Evolutionary conservation across 2,888 invertebrate genomes (phyloP).

Genomic region (Phytoseiulus persimilis): DNA sequence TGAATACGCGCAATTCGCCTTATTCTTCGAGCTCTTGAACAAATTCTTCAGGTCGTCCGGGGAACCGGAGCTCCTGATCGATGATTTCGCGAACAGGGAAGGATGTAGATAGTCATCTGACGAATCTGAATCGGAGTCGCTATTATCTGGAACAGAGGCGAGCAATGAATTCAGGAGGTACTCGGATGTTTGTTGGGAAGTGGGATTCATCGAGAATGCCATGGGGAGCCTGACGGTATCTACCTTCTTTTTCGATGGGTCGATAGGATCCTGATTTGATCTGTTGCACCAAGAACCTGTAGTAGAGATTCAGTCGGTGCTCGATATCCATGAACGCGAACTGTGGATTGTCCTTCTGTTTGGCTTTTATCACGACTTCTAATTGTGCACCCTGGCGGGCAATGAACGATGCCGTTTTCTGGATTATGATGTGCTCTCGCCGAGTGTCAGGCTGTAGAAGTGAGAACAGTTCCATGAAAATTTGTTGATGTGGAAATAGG

Average conservation of each 20-base stretch:
- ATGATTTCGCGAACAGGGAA: constrained; percentile 7
- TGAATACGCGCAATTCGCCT: constrained; percentile 69
- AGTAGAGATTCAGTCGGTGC: constrained; percentile 74
- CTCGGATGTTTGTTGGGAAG: constrained; percentile 35
- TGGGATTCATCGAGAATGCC: too few relatives aligned
- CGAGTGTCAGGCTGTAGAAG: constrained; percentile 65
- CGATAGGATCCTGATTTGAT: constrained; percentile 51
- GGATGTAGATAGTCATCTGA: constrained; percentile 20
- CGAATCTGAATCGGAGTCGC: constrained; percentile 22
- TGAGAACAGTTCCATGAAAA: not conserved
- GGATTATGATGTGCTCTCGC: constrained; percentile 85
- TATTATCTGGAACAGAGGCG: constrained; percentile 48
- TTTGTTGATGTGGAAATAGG: too few relatives aligned
- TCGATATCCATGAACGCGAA: constrained; percentile 86
- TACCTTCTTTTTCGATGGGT: constrained; percentile 44
- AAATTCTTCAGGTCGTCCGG: constrained; percentile 35
- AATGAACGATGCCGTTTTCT: constrained; percentile 64
- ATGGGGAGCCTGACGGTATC: too few relatives aligned
- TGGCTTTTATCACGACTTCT: constrained; percentile 96
- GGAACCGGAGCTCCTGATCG: constrained; percentile 38
- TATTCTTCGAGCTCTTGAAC: constrained; percentile 41
- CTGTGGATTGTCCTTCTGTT: constrained; percentile 73
- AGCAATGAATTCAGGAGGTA: constrained; percentile 56
- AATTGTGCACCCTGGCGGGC: constrained; percentile 82
- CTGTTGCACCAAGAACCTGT: constrained; percentile 59